Percentiles rank a stretch among this genome's conserved stretches.
Conservation (phyloP, 53 echinoderm and acorn worm species). For the Temnopleurus reevesii region DNA sequence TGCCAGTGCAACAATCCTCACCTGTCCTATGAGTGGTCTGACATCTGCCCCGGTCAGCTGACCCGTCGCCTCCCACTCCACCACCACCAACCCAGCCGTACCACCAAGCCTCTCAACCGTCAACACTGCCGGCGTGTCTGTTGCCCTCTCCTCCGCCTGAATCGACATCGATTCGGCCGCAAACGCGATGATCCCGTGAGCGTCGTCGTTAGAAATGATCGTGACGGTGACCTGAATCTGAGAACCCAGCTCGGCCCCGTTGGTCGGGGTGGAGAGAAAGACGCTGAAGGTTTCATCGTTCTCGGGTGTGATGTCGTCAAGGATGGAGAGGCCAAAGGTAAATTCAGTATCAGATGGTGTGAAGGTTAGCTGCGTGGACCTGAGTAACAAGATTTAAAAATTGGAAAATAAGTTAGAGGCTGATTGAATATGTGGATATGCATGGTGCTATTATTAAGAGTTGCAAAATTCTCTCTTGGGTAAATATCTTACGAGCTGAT, state of each 20-base stretch:
- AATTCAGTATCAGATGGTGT: slow-evolving; percentile 68
- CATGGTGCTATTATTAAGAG: too few relatives aligned
- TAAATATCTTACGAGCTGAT: too few relatives aligned
- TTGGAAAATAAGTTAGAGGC: too few relatives aligned
- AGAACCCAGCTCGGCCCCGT: slow-evolving; percentile 80
- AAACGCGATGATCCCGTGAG: slow-evolving; percentile 91
- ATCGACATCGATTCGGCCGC: slow-evolving; percentile 71
- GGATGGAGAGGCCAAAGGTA: slow-evolving; percentile 70
- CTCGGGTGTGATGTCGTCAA: slow-evolving; percentile 79
- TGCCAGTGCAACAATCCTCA: too few relatives aligned
- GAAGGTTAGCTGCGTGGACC: slow-evolving; percentile 83
- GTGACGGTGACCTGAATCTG: slow-evolving; percentile 65
- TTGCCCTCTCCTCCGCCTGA: slow-evolving; percentile 71
- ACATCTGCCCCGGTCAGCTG: slow-evolving; percentile 76
- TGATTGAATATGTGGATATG: too few relatives aligned
- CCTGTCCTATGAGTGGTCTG: slow-evolving; percentile 84
- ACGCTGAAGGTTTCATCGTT: slow-evolving; percentile 79
- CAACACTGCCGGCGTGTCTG: slow-evolving; percentile 77
- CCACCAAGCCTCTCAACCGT: slow-evolving; percentile 83
- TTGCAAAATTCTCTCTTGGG: too few relatives aligned
- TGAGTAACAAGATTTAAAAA: slow-evolving; percentile 21
- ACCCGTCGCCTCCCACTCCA: slow-evolving; percentile 86
- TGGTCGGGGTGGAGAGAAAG: slow-evolving; percentile 76
- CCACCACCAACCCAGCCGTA: slow-evolving; percentile 85
- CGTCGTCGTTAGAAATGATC: slow-evolving; percentile 94